A percentile compares a stretch with the other conserved stretches of the same genome.
phyloP scores from a whole-genome alignment of 2,113 vertebrate species.

The Chlorocebus sabaeus region DNA sequence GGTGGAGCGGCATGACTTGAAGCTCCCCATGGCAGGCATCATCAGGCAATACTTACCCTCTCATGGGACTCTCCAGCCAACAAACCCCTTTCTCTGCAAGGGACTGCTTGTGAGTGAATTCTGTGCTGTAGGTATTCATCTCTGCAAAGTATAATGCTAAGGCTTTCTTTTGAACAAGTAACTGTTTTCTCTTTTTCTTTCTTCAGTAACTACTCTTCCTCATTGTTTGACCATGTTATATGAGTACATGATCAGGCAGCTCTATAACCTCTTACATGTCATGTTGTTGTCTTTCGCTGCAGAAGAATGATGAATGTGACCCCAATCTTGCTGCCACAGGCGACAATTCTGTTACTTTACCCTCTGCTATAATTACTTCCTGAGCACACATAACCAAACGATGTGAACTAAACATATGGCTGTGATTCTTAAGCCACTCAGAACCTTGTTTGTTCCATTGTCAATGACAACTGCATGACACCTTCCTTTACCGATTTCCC shows the following conservation, averaged over 20 bases:
- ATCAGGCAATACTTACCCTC: neutral
- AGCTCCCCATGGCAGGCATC: rapidly evolving
- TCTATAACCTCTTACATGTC: neutral
- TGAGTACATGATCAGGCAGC: neutral
- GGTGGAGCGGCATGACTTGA: neutral
- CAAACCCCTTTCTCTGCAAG: neutral
- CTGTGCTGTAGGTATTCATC: neutral
- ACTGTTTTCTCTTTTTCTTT: neutral
- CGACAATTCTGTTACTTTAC: neutral
- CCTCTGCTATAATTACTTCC: neutral
- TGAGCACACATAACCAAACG: neutral
- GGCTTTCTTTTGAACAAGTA: neutral
- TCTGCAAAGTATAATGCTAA: neutral
- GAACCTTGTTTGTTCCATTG: neutral
- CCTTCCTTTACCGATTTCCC: neutral
- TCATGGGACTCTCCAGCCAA: rapidly evolving
- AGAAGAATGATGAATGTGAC: neutral
- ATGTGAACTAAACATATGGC: neutral
- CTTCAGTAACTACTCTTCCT: neutral
- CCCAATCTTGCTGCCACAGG: neutral
- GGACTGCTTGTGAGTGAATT: neutral
- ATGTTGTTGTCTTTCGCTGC: neutral
- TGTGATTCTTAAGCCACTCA: neutral
- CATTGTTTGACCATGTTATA: neutral
- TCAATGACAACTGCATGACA: neutral